Evolutionary conservation across 2,888 invertebrate genomes (phyloP), one percentile per base, ranked within the genome.

Genomic region (Willowsia nigromaculata): DNA sequence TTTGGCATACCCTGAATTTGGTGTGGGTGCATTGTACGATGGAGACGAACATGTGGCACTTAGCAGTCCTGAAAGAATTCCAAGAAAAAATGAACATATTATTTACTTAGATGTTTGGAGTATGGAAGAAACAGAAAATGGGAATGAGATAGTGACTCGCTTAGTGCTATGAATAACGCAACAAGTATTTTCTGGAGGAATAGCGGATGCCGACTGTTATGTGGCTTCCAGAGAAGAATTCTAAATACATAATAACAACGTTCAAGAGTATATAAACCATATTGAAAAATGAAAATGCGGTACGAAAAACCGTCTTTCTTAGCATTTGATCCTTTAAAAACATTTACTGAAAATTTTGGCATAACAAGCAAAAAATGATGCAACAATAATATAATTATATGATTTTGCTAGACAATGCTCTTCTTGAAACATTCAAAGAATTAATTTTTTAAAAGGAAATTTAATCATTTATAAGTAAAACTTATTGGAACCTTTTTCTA

Each of bases 41-140:
- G 90, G 87, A 53, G 76, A 82, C 78, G 89, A 89, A 81, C 92
- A 92, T 81, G 91, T 91, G 71, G 92, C 92, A 87, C 92, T 92
- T 89, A 92, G 88, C 53, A 92, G 90, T 87, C 92, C 92, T 92
- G 83, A 15, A 90, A 71, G 83, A 89, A 53, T 62, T 86, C 33
- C 33, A 65, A 65, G 37, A 33, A 65, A 37, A n/a, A 0, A 37
- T 30, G 27, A 13, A 27, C 13, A 9, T n/a, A n/a, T n/a, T n/a
- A n/a, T n/a, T n/a, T n/a, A n/a, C n/a, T 27, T 15, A 59, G 59
- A 59, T 30, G 30, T 59, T 59, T 15, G 37, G n/a, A n/a, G n/a
- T n/a, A n/a, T n/a, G n/a, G n/a, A n/a, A 33, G 33, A 11, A 33
- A 65, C 30, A 22, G 37, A 18, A 7, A n/a, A 33, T 9, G 18